Percentiles rank a stretch among this genome's conserved stretches.
phyloP scores from a whole-genome alignment of 1,140 invertebrate genomes.

The Geopemphigus sp. region DNA sequence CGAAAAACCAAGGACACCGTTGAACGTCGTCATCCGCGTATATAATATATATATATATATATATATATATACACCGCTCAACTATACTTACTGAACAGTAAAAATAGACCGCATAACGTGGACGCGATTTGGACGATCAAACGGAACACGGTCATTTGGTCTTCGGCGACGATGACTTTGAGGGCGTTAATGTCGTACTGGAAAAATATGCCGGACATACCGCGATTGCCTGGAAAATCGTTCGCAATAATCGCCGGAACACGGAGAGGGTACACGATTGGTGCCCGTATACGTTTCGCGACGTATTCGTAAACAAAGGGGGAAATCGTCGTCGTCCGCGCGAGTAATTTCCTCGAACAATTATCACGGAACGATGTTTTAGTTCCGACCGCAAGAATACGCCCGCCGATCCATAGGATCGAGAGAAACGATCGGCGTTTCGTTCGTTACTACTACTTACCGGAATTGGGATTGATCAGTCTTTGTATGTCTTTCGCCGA shows the following conservation, averaged over 20 bases:
- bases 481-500: conserved; percentile 85
- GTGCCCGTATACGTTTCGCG: too few relatives aligned
- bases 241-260: neutral
- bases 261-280: too few relatives aligned
- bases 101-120: conserved; percentile 80
- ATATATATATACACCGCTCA: too few relatives aligned
- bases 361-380: too few relatives aligned
- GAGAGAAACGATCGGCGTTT: too few relatives aligned
- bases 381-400: too few relatives aligned
- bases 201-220: conserved; percentile 89
- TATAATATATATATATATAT: too few relatives aligned
- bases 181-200: conserved; percentile 91
- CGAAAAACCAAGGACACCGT: neutral
- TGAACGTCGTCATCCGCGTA: neutral
- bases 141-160: conserved; percentile 73
- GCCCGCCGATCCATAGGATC: too few relatives aligned
- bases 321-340: too few relatives aligned
- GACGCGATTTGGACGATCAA: conserved; percentile 85
- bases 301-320: too few relatives aligned
- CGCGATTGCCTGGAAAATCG: conserved; percentile 74
- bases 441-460: too few relatives aligned
- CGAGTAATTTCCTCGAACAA: too few relatives aligned
- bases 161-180: conserved; percentile 80
- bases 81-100: conserved; percentile 36
- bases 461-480: conserved; percentile 63